Conservation (phyloP, 2,797 vertebrate species). For the Notolepis coatsorum region DNA sequence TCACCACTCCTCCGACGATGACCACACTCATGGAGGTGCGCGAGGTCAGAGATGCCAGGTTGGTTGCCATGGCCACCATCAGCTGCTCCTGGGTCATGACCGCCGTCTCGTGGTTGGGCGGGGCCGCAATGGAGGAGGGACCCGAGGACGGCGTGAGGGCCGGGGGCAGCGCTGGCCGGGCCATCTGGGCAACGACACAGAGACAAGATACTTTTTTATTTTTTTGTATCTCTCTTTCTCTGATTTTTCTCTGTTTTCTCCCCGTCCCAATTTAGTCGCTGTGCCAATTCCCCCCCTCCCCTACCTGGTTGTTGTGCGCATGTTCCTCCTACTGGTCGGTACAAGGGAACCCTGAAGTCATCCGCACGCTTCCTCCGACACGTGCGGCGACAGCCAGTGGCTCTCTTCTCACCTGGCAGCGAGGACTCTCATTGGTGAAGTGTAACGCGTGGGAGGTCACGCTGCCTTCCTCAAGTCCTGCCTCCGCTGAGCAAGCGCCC, state of each 20-base stretch:
- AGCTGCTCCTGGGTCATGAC: slow-evolving; percentile 86
- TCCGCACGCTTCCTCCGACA: too few species aligned
- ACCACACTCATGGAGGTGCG: slow-evolving; percentile 92
- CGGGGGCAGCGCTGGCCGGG: slow-evolving; percentile 82
- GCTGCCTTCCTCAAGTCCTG: too few species aligned
- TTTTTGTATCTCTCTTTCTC: neutral
- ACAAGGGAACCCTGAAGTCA: too few species aligned
- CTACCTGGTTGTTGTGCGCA: neutral
- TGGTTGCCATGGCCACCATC: slow-evolving; percentile 88
- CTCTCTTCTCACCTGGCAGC: too few species aligned
- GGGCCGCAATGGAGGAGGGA: slow-evolving; percentile 69
- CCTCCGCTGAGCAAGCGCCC: too few species aligned
- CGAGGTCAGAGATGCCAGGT: slow-evolving; percentile 91
- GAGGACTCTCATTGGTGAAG: too few species aligned
- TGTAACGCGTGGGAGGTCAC: too few species aligned
- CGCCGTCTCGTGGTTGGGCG: slow-evolving; percentile 74
- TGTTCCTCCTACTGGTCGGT: too few species aligned
- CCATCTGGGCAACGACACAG: slow-evolving; percentile 29
- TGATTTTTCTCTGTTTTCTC: neutral
- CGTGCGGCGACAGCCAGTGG: too few species aligned
- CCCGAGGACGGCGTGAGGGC: slow-evolving; percentile 83
- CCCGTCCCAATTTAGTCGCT: neutral
- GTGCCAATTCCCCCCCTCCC: neutral
- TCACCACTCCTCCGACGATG: slow-evolving; percentile 93
- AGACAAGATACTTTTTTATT: neutral